Percentiles rank a stretch among this genome's conserved stretches.
Evolutionary conservation across 2,888 invertebrate genomes (phyloP).

Genomic region (Caenorhabditis panamensis): DNA sequence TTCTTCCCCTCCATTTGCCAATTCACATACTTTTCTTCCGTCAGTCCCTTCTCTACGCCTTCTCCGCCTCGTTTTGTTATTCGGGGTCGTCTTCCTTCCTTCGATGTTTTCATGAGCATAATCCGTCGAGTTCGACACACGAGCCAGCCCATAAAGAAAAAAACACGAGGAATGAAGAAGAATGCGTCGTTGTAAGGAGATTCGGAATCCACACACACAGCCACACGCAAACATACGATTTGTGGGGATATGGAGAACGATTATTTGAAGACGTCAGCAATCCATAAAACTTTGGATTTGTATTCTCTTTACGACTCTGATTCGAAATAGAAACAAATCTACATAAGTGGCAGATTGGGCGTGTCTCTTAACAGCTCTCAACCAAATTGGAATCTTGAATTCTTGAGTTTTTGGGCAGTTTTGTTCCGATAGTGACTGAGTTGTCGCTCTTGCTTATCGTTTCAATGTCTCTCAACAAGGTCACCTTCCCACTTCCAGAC

Average conservation of each 20-base stretch:
- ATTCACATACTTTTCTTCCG: constrained; percentile 28
- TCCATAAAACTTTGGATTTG: constrained; percentile 6
- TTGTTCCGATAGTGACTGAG: no score
- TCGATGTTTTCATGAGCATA: constrained; percentile 26
- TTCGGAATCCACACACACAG: no score
- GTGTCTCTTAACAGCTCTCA: no score
- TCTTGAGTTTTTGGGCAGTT: no score
- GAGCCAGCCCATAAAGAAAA: not conserved
- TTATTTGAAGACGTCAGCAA: constrained; percentile 21
- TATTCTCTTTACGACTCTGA: constrained; percentile 6
- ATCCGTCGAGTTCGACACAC: constrained; percentile 25
- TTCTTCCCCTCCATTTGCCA: constrained; percentile 52
- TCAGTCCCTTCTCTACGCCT: constrained; percentile 8
- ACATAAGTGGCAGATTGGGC: not conserved
- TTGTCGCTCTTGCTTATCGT: no score
- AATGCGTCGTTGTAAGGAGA: no score
- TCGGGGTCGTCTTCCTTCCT: constrained; percentile 2
- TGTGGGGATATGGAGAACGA: not conserved
- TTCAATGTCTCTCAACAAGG: constrained; percentile 11
- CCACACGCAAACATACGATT: not conserved
- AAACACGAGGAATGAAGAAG: constrained; percentile 25
- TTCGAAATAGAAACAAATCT: constrained; percentile 11
- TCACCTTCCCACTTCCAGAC: constrained; percentile 33
- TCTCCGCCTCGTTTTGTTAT: constrained; percentile 12
- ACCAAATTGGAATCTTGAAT: no score